Evolutionary conservation across 2,797 vertebrate genomes (phyloP).

Genomic region (Ctenochaetus hawaiiensis): DNA sequence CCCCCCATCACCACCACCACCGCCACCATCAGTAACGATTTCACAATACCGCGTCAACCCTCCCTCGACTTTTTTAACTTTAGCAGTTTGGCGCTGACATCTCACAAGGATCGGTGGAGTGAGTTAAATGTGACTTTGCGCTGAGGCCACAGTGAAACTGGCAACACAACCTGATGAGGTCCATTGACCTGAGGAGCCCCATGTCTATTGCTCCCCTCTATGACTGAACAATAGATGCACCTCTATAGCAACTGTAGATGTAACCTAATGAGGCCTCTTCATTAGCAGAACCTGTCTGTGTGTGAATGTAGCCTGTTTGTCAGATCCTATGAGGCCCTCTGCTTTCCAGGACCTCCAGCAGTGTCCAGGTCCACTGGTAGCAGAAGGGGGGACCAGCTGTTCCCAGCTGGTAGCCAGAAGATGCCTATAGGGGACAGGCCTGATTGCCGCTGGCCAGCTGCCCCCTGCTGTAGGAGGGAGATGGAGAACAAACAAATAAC

Average conservation of each 20-base stretch:
- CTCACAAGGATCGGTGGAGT: constrained; percentile 9
- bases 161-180: constrained; percentile 64
- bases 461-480: constrained; percentile 76
- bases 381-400: constrained; percentile 86
- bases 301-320: constrained; percentile 70
- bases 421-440: constrained; percentile 80
- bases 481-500: constrained; percentile 79
- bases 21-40: constrained; percentile 32
- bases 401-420: constrained; percentile 87
- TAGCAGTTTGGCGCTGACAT: constrained; percentile 59
- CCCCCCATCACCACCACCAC: too few relatives aligned
- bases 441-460: constrained; percentile 85
- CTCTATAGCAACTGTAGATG: constrained; percentile 77
- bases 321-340: constrained; percentile 57
- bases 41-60: constrained; percentile 43
- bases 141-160: constrained; percentile 20
- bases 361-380: constrained; percentile 72
- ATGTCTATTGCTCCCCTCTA: constrained; percentile 35
- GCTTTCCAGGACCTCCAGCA: constrained; percentile 69
- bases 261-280: constrained; percentile 79
- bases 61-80: constrained; percentile 56
- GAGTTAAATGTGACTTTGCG: constrained; percentile 27
- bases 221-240: constrained; percentile 64
- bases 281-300: constrained; percentile 69
- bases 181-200: constrained; percentile 56